Percentiles rank a stretch among this genome's conserved stretches.
phyloP scores from a whole-genome alignment of 1,140 invertebrate species.

The Habropoda laboriosa region DNA sequence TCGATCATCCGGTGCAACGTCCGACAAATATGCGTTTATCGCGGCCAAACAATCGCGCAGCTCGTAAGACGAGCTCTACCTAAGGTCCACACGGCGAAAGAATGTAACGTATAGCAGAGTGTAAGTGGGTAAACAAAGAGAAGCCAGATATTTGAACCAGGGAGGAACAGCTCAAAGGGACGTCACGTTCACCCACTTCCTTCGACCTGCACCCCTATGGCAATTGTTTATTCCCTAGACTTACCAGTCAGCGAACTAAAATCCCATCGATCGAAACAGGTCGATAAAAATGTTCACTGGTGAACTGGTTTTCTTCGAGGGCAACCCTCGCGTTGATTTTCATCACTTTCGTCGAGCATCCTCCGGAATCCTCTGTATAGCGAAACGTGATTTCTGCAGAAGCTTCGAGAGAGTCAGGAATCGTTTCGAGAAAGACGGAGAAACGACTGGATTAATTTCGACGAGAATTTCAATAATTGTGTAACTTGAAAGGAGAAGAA shows the following conservation, averaged over 20 bases:
- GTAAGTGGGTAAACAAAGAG: neutral
- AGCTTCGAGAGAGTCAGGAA: neutral
- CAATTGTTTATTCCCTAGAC: slow-evolving; percentile 14
- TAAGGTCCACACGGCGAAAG: neutral
- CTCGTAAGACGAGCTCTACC: too few relatives aligned
- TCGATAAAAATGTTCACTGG: neutral
- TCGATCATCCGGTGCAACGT: neutral
- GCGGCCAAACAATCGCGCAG: too few relatives aligned
- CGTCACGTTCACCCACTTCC: slow-evolving; percentile 1
- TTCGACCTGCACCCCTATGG: neutral
- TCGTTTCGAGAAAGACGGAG: too few relatives aligned
- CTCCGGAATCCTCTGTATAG: too few relatives aligned
- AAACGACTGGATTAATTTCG: too few relatives aligned
- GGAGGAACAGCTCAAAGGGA: neutral
- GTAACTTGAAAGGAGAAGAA: too few relatives aligned
- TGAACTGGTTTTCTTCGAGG: neutral
- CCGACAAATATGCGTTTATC: neutral
- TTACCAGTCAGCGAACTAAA: neutral
- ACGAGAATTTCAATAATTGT: too few relatives aligned
- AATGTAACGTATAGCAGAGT: neutral
- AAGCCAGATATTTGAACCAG: neutral
- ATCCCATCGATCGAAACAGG: neutral
- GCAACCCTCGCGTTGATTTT: neutral
- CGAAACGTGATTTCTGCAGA: neutral
- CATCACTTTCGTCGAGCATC: neutral